phyloP scores from a whole-genome alignment of 2,797 vertebrate genomes.

The Cynopterus sphinx region DNA sequence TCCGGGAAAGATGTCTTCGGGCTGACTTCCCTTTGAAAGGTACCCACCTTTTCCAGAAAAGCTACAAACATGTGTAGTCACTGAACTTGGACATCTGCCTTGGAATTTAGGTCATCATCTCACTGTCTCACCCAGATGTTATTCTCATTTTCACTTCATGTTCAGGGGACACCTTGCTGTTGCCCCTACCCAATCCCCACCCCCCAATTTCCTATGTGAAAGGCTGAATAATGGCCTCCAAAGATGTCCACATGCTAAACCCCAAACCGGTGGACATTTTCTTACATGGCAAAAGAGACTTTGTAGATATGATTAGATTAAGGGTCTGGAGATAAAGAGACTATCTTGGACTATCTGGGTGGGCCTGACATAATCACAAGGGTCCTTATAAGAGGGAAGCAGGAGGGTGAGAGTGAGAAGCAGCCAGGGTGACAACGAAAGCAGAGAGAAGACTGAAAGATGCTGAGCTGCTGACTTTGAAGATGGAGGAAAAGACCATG shows the following conservation, averaged over 20 bases:
- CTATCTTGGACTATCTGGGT: not conserved
- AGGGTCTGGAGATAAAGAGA: not conserved
- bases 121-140: not conserved
- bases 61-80: not conserved
- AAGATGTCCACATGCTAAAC: not conserved
- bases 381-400: not conserved
- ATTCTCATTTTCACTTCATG: not conserved
- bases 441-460: not conserved
- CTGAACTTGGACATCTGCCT: not conserved
- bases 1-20: not conserved
- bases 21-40: not conserved
- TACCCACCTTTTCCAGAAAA: not conserved
- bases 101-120: not conserved
- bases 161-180: not conserved
- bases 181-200: not conserved
- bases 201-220: not conserved
- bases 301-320: not conserved
- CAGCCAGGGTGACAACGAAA: fast-evolving
- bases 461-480: not conserved
- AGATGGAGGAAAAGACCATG: not conserved
- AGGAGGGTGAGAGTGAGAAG: not conserved
- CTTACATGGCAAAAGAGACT: not conserved
- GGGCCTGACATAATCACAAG: not conserved
- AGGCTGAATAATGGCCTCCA: not conserved
- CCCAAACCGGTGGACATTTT: not conserved